Percentiles rank a stretch among this genome's conserved stretches.
Conservation (phyloP, 2,113 vertebrate species). For the Spermophilus dauricus region DNA sequence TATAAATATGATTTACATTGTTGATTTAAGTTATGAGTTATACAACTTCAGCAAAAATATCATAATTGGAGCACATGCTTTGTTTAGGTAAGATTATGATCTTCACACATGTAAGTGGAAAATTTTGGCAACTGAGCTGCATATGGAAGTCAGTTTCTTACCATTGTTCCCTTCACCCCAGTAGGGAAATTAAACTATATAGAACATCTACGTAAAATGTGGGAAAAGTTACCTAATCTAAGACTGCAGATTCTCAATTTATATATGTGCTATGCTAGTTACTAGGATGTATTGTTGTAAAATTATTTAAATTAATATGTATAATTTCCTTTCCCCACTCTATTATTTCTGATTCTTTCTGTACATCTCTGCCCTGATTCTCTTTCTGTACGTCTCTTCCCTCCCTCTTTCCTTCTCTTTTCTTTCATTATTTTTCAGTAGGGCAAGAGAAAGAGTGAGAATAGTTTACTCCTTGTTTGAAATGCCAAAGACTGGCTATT, state of each 20-base stretch:
- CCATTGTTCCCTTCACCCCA: background rate
- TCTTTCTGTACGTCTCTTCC: background rate
- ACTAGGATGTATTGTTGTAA: background rate
- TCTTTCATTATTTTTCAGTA: conserved; percentile 41
- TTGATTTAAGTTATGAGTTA: conserved; percentile 37
- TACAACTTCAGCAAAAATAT: background rate
- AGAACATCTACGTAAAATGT: background rate
- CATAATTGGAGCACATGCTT: background rate
- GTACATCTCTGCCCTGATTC: background rate
- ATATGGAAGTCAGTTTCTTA: background rate
- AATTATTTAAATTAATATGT: background rate
- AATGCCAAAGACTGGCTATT: conserved; percentile 45
- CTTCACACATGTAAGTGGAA: background rate
- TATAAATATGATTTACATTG: conserved; percentile 20
- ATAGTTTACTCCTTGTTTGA: conserved; percentile 46
- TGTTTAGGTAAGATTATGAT: background rate
- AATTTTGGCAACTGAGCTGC: background rate
- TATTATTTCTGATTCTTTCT: background rate
- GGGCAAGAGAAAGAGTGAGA: background rate
- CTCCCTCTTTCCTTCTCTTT: background rate
- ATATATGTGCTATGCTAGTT: background rate
- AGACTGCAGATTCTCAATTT: background rate
- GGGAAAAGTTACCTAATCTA: background rate
- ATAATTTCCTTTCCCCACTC: background rate
- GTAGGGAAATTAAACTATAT: background rate